Base-by-base conservation (phyloP, 2,113 vertebrate species). In the Coregonus clupeaformis region DNA sequence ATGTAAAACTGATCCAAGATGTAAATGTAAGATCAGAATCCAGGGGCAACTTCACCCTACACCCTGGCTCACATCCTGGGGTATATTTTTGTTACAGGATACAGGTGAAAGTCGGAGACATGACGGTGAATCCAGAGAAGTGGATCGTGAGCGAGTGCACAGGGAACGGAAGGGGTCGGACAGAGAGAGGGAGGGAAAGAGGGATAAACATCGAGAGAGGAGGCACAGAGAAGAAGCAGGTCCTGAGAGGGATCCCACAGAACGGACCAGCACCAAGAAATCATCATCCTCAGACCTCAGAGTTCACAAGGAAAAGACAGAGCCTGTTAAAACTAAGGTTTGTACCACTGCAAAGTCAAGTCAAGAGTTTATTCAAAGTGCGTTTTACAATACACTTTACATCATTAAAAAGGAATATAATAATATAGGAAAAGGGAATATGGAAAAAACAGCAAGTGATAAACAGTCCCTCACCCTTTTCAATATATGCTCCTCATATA, bases 251-350 rank as follows among this genome's bases (percentile, higher is more conserved):
- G 77, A 71, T 42, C 42, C 24, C 29, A 71, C 30, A 68, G 74
- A 87, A 20, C 27, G 62, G 36, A 71, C 12, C 25, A 55, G 3
- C 71, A 59, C 20, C 1, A 30, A 66, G 86, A 92, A 68, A 76
- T 32, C 68, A 69, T 36, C 71, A 0, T 78, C 83, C 57, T 60
- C 57, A 60, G 57, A 60, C 1, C 70, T 75, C 9, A 73, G 64
- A 81, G 80, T 73, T 59, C 68, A 72, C 0, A 64, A 16, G 6
- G 79, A 60, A 16, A 78, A 84, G 6, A 73, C 24, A 24, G 80
- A 22, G 11, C 24, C 42, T 71, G 74, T 2, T 57, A 2, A 73
- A 78, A 82, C 69, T 16, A 79, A 88, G 94, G 96, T 97, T 80
- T 24, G 86, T 5, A 49, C 6, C 27, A 25, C 22, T n/a, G 7